A percentile compares a stretch with the other conserved stretches of the same genome.
Evolutionary conservation across 1,140 invertebrate genomes (phyloP).

Genomic region (Carposina sasakii): DNA sequence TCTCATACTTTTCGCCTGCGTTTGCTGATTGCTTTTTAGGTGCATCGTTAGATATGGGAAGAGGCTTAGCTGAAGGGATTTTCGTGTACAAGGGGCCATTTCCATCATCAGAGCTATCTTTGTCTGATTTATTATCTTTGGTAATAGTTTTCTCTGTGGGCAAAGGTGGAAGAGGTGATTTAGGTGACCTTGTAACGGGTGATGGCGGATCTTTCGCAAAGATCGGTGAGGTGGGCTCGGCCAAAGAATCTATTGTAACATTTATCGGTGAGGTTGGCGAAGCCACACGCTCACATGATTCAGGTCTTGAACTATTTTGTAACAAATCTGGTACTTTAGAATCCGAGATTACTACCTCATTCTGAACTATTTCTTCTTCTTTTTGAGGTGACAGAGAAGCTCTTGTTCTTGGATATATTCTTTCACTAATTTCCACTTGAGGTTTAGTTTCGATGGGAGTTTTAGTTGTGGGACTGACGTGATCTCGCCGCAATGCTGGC

Average conservation of each 20-base stretch:
- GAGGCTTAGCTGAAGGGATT: no score
- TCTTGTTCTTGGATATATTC: conserved; percentile 28
- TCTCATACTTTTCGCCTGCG: no score
- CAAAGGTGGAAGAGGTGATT: conserved; percentile 32
- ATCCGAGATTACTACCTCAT: no score
- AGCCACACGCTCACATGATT: conserved; percentile 30
- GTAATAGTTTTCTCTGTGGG: conserved; percentile 19
- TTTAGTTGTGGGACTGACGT: conserved; percentile 34
- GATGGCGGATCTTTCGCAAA: conserved; percentile 40
- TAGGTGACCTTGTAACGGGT: conserved; percentile 46
- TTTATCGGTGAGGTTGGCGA: conserved; percentile 23
- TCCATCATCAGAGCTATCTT: no score
- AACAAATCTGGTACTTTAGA: conserved; percentile 22
- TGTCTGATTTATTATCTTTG: no score
- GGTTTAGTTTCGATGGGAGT: conserved; percentile 19
- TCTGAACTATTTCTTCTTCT: conserved; percentile 28
- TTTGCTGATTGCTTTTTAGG: no score
- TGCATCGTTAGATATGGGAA: no score
- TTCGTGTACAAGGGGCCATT: no score
- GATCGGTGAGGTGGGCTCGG: conserved; percentile 22
- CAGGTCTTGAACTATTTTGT: conserved; percentile 27
- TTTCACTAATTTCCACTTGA: conserved; percentile 27
- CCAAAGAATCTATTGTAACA: conserved; percentile 9
- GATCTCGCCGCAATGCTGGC: conserved; percentile 35
- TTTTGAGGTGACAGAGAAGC: conserved; percentile 33